A percentile compares a stretch with the other conserved stretches of the same genome.
phyloP scores from a whole-genome alignment of 2,113 vertebrate genomes.

The Alligator mississippiensis region DNA sequence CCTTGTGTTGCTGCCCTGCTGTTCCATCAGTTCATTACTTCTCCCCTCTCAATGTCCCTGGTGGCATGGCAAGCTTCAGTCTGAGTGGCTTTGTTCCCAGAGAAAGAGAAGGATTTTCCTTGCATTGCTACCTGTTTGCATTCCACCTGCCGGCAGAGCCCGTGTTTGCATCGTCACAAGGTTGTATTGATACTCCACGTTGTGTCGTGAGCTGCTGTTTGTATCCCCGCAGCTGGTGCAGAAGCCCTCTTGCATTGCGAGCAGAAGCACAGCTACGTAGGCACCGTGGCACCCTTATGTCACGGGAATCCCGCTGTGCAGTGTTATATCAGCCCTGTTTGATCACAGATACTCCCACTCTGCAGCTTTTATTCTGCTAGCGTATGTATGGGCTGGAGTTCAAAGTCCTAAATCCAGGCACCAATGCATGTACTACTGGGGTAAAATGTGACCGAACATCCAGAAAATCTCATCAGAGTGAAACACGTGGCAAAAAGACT shows the following conservation, averaged over 20 bases:
- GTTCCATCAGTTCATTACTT: not conserved
- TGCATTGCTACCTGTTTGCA: not conserved
- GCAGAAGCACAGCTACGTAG: not conserved
- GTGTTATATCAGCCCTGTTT: rapidly evolving
- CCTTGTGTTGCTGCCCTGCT: not conserved
- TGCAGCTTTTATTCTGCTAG: not conserved
- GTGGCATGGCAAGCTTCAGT: not conserved
- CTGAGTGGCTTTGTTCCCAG: rapidly evolving
- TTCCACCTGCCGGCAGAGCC: not conserved
- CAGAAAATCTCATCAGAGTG: not conserved
- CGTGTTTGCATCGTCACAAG: not conserved
- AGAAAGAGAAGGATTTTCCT: not conserved
- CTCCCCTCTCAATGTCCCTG: not conserved
- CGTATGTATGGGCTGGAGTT: not conserved
- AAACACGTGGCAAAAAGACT: rapidly evolving
- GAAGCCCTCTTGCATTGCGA: not conserved
- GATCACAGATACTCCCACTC: rapidly evolving
- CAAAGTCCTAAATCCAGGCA: not conserved
- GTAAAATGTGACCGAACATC: not conserved
- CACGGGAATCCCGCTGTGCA: not conserved
- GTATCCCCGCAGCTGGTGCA: not conserved
- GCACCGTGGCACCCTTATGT: no score
- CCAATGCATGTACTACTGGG: not conserved
- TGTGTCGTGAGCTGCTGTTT: rapidly evolving
- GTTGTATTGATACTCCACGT: no score